These are phyloP conservation scores for Nixonia krombeini DNA, from an alignment of 1,140 invertebrate genomes.

Conservation along the genomic window DNA sequence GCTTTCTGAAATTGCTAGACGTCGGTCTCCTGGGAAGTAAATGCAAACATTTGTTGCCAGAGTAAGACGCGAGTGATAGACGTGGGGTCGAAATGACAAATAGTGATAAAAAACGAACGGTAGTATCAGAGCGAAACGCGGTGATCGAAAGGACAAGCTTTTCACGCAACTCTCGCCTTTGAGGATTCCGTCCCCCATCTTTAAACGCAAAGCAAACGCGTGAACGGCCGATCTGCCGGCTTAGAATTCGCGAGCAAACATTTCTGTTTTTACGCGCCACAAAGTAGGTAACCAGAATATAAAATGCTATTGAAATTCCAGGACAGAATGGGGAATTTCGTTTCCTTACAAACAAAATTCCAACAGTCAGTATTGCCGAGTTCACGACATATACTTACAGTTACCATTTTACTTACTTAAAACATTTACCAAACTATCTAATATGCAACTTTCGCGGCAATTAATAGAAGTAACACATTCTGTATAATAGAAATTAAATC, in stretches of 20 bases:
- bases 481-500: too few relatives aligned
- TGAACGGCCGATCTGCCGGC: constrained; percentile 49
- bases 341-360: too few relatives aligned
- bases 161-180: constrained; percentile 52
- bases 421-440: too few relatives aligned
- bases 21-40: constrained; percentile 55
- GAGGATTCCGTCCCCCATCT: constrained; percentile 54
- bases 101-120: constrained; percentile 42
- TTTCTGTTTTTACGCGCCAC: constrained; percentile 13
- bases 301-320: background rate
- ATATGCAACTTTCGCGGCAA: too few relatives aligned
- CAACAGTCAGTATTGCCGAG: too few relatives aligned
- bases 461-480: too few relatives aligned
- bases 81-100: constrained; percentile 22
- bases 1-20: constrained; percentile 68
- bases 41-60: constrained; percentile 65
- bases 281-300: background rate
- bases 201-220: constrained; percentile 52
- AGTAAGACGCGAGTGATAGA: constrained; percentile 12
- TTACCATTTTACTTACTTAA: too few relatives aligned
- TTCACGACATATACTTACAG: too few relatives aligned
- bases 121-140: constrained; percentile 23
- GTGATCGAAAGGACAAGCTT: constrained; percentile 36
- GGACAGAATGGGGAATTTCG: background rate
- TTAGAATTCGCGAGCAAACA: constrained; percentile 55